Evolutionary conservation across 2,888 invertebrate genomes (phyloP), one percentile per base, ranked within the genome.

Genomic region (Schizaphis graminum): DNA sequence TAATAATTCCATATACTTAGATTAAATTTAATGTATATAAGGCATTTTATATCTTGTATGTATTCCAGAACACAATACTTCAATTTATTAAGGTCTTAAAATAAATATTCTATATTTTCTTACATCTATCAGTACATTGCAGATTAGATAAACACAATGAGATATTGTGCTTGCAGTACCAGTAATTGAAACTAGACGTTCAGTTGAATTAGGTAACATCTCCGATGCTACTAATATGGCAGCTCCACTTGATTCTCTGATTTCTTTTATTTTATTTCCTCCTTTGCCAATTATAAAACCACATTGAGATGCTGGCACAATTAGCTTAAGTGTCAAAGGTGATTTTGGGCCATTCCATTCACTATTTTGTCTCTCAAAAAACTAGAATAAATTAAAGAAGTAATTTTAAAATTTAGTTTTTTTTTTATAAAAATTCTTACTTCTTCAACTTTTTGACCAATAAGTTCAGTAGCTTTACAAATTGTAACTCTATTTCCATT

Each of bases 371-470:
- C 95, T 95, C 93, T 95, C 95, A 94, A 95, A 95, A 91, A 95
- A 95, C 95, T 95, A 95, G 85, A 67, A 92, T 35, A 26, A 89
- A 87, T 87, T 26, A 47, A 61, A 47, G 7, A 57, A 41, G 77
- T 35, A 44, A 89, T 35, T 61, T 35, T 24, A 8, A 91, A n/a
- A 47, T 67, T 67, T 67, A 16, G 13, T 53, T 67, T 53, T 53
- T 53, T 87, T 53, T 49, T 84, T 35, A 67, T n/a, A 35, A 89
- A 89, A 47, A 91, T 93, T 96, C 96, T 96, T 96, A 99, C 99
- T 97, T 99, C 99, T 97, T 99, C 99, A 96, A 99, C 99, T 96
- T 99, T 99, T 96, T 99, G 99, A 97, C 99, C 99, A 96, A 99
- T 99, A 96, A 99, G 97, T 96, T 98, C 98, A 96, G 99, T 99